Evolutionary conservation across 2,797 vertebrate genomes (phyloP).

Genomic region (Coregonus ussuriensis): DNA sequence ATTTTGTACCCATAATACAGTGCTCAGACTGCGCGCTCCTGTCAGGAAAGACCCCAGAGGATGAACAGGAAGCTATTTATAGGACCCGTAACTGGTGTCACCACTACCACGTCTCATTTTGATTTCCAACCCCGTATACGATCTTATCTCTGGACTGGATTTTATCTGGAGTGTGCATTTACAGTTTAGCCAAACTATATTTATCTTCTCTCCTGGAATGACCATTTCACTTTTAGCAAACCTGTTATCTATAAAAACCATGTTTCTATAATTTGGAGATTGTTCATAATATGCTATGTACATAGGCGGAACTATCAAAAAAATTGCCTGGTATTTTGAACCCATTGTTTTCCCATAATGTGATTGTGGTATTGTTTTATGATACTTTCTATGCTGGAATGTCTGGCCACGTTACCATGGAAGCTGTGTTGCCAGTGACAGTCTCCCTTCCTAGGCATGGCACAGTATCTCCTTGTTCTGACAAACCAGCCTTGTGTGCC

Average conservation of each 20-base stretch:
- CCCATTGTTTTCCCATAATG: not conserved
- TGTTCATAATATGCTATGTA: not conserved
- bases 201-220: not conserved
- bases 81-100: not conserved
- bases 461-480: slow-evolving; percentile 55
- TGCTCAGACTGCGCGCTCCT: not conserved
- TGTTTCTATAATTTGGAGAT: not conserved
- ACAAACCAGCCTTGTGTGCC: slow-evolving; percentile 44
- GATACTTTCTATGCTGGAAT: slow-evolving; percentile 15
- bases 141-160: not conserved
- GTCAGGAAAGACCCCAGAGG: not conserved
- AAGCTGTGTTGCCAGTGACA: slow-evolving; percentile 66
- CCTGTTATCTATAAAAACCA: slow-evolving; percentile 1
- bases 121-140: not conserved
- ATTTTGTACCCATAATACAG: not conserved
- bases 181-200: not conserved
- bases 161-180: not conserved
- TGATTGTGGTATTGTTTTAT: not conserved
- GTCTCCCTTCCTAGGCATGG: slow-evolving; percentile 78
- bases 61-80: not conserved
- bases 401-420: slow-evolving; percentile 76
- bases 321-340: not conserved
- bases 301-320: not conserved
- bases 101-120: not conserved
- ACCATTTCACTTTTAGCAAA: not conserved